These are phyloP conservation scores for Leptogaster cylindrica DNA, from an alignment of 2,888 invertebrate genomes.

Conservation along the genomic window DNA sequence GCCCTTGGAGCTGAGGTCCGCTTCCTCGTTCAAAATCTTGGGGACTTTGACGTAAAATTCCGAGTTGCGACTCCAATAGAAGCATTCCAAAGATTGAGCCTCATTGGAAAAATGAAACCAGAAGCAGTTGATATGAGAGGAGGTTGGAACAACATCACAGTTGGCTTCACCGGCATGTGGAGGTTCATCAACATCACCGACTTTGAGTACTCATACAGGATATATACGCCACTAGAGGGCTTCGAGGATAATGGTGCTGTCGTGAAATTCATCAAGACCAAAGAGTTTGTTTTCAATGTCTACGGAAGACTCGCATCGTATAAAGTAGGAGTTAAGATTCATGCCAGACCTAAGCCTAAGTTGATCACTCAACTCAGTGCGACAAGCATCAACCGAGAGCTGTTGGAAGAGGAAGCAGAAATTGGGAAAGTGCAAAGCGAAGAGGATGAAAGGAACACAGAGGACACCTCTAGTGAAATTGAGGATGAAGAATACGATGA, in stretches of 20 bases:
- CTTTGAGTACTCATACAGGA: conserved; percentile 78
- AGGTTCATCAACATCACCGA: conserved; percentile 66
- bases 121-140: conserved; percentile 77
- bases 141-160: conserved; percentile 75
- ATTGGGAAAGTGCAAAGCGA: conserved; percentile 57
- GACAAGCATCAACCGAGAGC: conserved; percentile 29
- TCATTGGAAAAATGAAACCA: conserved; percentile 72
- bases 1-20: conserved; percentile 74
- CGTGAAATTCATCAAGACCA: conserved; percentile 67
- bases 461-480: conserved; percentile 51
- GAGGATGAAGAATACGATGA: conserved; percentile 51
- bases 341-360: conserved; percentile 57
- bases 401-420: conserved; percentile 48
- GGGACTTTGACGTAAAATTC: conserved; percentile 76
- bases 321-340: conserved; percentile 64
- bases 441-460: conserved; percentile 53
- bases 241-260: conserved; percentile 80
- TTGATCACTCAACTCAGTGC: conserved; percentile 55
- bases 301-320: conserved; percentile 73
- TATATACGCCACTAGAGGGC: conserved; percentile 79
- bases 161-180: conserved; percentile 82
- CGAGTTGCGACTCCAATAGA: conserved; percentile 78
- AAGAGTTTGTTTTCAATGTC: conserved; percentile 73
- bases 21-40: conserved; percentile 67
- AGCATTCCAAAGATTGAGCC: conserved; percentile 69